Evolutionary conservation across 2,113 vertebrate species (phyloP), one percentile per base, ranked within the genome.

Genomic region (Lagopus leucura): DNA sequence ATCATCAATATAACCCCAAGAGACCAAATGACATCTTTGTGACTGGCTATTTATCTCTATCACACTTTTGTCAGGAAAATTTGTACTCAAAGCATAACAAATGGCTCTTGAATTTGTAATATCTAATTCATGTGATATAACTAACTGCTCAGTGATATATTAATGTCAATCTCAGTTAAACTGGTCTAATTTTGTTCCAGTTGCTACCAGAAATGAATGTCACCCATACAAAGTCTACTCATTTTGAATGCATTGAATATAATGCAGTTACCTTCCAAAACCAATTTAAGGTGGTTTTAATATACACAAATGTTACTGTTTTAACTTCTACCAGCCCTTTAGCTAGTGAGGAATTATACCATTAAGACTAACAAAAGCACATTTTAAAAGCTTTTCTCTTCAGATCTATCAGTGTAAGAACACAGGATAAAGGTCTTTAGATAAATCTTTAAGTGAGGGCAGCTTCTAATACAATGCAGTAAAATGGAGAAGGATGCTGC

Each of bases 41-140:
- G 89, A 95, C 60, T 77, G 82, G 88, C 82, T 95, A 93, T 96
- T 97, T 97, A 48, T 96, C 91, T 93, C 91, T 82, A 82, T 89
- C 93, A 83, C 76, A 91, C 75, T 87, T 88, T 60, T 77, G 87
- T 92, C 91, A 89, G 82, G 86, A 86, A 93, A 94, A 94, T 92
- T 95, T 89, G 72, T 94, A 71, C 84, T 94, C 91, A 91, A 95
- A 91, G 85, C 61, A 15, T 94, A 93, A 94, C 85, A 94, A 93
- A 94, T 94, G 60, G 55, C 89, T 94, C 79, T 74, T 93, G 85
- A 96, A 91, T 95, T 83, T 89, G 24, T 92, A 94, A 91, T 92
- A 87, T 74, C 92, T 89, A 86, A 89, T 94, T 86, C 65, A 77
- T 77, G 69, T 86, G 89, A 72, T 94, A 95, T 78, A 95, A 88